Base-by-base conservation (phyloP, 2,888 invertebrate species). In the Gandaritis pyraliata region DNA sequence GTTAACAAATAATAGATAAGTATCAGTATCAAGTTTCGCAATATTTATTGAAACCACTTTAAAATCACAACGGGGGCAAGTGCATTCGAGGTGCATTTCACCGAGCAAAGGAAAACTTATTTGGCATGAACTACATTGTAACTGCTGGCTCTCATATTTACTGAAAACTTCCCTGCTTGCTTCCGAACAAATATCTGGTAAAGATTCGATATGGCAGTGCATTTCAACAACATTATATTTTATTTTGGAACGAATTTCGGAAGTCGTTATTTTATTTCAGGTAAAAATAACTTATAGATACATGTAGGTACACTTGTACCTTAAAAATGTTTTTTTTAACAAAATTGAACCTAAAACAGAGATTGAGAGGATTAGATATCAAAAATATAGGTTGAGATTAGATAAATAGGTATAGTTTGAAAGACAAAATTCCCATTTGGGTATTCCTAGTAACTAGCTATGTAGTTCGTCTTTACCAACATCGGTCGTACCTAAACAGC, bases 51-150 rank as follows among this genome's bases (percentile, higher is more conserved):
- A 36, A 36, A 43, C 15, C 16, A 18, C 41, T 58, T 51, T 51
- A 41, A 49, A 57, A 39, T 36, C n/a, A 41, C 47, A 53, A 55
- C 54, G 52, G 23, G 53, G 45, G 57, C 39, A 62, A 58, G 45
- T 53, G 53, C 48, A 49, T 18, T 41, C 38, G 29, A 39, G n/a
- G 10, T 45, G 46, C 41, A 51, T 58, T 62, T 45, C 18, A 45
- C 11, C 11, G 15, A 2, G 16, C 10, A 12, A 30, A 30, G 16
- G 46, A 39, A 50, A 58, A 53, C 58, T 48, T 49, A 58, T 54
- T 62, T 62, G 62, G 58, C 58, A 50, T 58, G 53, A 50, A 58
- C 33, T 58, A 53, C 53, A 61, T 58, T 54, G 38, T 39, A 39
- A 58, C 54, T 49, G 29, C 52, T 49, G 41, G 62, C 49, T 57